These are phyloP conservation scores for Limenitis camilla DNA, from an alignment of 2,888 invertebrate genomes.

Conservation along the genomic window DNA sequence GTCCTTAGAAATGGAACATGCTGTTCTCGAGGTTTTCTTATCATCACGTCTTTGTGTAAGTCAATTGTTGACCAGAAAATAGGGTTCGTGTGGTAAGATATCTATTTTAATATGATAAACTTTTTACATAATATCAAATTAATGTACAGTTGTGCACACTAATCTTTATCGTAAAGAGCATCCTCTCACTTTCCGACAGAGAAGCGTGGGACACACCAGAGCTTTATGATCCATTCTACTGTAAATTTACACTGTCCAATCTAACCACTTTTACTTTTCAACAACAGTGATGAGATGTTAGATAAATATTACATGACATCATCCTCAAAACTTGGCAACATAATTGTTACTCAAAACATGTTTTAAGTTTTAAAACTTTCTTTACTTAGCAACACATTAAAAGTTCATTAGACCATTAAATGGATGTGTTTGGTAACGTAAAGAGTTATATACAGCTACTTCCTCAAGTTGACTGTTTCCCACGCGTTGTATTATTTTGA, in stretches of 20 bases:
- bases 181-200: conserved; percentile 18
- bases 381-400: not conserved
- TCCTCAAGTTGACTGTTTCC: no score
- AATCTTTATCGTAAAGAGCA: conserved; percentile 3
- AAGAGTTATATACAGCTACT: no score
- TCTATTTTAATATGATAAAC: no score
- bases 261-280: conserved; percentile 67
- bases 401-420: no score
- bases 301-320: conserved; percentile 23
- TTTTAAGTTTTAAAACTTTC: conserved; percentile 11
- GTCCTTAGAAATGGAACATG: no score
- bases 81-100: no score
- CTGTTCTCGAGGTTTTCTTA: no score
- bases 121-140: not conserved
- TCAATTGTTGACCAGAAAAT: no score
- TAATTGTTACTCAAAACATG: conserved; percentile 13
- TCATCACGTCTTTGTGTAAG: no score
- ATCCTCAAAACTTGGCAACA: conserved; percentile 7
- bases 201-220: conserved; percentile 35
- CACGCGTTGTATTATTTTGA: no score
- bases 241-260: conserved; percentile 50
- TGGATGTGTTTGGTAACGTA: not conserved
- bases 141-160: conserved; percentile 3
- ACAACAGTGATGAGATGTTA: conserved; percentile 22
- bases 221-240: conserved; percentile 51